A percentile compares a stretch with the other conserved stretches of the same genome.
These are phyloP conservation scores for Chiroxiphia lanceolata DNA, from an alignment of 2,797 vertebrate genomes.

Conservation along the genomic window DNA sequence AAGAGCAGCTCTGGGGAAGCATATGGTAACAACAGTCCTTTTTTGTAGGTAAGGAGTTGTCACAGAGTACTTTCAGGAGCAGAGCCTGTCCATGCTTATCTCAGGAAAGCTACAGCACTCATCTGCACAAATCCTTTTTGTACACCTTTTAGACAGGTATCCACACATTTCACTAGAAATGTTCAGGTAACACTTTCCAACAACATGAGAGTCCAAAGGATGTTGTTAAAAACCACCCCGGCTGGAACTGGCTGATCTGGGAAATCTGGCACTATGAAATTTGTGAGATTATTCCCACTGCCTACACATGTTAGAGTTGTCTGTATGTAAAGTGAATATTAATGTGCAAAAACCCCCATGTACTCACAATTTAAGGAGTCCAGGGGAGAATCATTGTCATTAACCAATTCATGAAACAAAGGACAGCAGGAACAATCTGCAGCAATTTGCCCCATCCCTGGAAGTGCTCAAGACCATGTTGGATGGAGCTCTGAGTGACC, in stretches of 20 bases:
- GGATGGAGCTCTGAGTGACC: background rate
- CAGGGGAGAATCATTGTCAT: background rate
- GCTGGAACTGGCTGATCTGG: background rate
- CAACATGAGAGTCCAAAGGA: background rate
- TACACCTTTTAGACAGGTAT: background rate
- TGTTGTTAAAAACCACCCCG: background rate
- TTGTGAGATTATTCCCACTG: background rate
- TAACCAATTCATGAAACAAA: background rate
- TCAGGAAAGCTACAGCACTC: background rate
- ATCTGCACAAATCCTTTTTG: background rate
- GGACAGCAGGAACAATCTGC: background rate
- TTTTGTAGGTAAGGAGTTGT: background rate
- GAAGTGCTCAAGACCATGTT: background rate
- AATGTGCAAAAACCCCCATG: background rate
- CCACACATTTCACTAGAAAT: background rate
- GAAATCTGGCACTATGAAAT: background rate
- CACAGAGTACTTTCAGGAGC: background rate
- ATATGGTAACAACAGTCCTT: background rate
- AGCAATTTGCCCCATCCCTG: background rate
- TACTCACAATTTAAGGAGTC: background rate
- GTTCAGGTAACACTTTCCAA: background rate
- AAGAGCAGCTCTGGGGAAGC: background rate
- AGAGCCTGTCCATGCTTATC: background rate
- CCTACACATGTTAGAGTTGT: background rate
- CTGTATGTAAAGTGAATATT: background rate